These are phyloP conservation scores for Pantelozetes paolii DNA, from an alignment of 2,888 invertebrate species.

Conservation along the genomic window DNA sequence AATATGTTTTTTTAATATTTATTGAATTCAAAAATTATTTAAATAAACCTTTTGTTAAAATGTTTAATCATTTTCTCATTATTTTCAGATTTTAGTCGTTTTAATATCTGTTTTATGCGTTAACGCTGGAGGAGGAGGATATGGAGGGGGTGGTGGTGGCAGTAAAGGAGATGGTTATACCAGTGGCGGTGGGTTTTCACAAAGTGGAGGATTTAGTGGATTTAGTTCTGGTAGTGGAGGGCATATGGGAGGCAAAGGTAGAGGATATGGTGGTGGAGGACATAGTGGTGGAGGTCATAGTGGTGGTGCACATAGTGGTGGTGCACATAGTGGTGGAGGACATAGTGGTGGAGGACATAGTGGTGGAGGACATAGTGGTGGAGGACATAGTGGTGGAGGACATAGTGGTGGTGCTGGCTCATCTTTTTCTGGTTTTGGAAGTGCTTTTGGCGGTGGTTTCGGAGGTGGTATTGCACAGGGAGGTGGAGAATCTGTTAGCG, in stretches of 20 bases:
- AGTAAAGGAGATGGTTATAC: not conserved
- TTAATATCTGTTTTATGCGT: not conserved
- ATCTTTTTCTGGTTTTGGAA: not conserved
- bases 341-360: not conserved
- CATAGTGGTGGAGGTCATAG: not conserved
- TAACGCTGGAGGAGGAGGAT: not conserved
- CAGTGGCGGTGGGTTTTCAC: not conserved
- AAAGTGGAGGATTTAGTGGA: not conserved
- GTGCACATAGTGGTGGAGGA: not conserved
- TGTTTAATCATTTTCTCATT: not conserved
- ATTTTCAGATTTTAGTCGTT: not conserved
- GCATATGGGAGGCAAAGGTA: not conserved
- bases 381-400: not conserved
- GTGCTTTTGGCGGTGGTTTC: not conserved
- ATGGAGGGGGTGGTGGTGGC: not conserved
- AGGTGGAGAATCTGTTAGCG: not conserved
- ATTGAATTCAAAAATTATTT: too few relatives aligned
- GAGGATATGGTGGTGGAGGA: not conserved
- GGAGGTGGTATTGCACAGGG: not conserved
- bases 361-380: not conserved
- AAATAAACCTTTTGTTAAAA: not conserved
- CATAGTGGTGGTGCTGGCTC: not conserved
- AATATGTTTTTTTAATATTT: too few relatives aligned
- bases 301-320: not conserved
- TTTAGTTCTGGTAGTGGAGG: not conserved